Evolutionary conservation across 1,140 invertebrate species (phyloP).

Genomic region (Trichonephila clavata): DNA sequence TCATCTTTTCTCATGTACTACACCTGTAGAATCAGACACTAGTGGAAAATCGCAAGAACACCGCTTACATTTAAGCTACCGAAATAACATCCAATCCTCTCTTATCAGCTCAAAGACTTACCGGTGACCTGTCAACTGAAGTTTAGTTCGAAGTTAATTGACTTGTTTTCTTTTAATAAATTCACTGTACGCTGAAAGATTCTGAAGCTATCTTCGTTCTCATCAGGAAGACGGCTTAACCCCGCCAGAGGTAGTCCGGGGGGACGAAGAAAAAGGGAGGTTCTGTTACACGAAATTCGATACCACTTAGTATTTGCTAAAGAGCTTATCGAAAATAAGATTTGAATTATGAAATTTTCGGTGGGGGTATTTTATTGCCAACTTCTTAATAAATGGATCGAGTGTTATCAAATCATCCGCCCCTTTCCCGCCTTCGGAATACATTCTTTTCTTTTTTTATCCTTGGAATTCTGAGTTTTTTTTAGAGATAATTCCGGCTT

Average conservation of each 20-base stretch:
- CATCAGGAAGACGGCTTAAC: constrained; percentile 23
- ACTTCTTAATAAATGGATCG: constrained; percentile 15
- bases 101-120: constrained; percentile 22
- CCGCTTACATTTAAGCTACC: constrained; percentile 9
- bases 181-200: constrained; percentile 20
- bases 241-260: not conserved
- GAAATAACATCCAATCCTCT: constrained; percentile 16
- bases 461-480: not conserved
- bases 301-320: constrained; percentile 39
- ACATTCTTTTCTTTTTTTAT: not conserved
- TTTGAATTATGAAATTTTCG: constrained; percentile 61
- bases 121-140: constrained; percentile 47
- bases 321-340: constrained; percentile 52
- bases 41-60: not conserved
- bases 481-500: constrained; percentile 25
- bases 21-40: too few species aligned
- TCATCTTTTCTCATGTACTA: too few species aligned
- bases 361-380: not conserved
- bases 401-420: not conserved
- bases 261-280: not conserved
- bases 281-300: constrained; percentile 11
- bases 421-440: not conserved
- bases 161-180: constrained; percentile 74
- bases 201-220: constrained; percentile 20
- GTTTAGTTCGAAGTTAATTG: constrained; percentile 66